phyloP scores from a whole-genome alignment of 2,113 vertebrate genomes.

The Neolamprologus sp. region DNA sequence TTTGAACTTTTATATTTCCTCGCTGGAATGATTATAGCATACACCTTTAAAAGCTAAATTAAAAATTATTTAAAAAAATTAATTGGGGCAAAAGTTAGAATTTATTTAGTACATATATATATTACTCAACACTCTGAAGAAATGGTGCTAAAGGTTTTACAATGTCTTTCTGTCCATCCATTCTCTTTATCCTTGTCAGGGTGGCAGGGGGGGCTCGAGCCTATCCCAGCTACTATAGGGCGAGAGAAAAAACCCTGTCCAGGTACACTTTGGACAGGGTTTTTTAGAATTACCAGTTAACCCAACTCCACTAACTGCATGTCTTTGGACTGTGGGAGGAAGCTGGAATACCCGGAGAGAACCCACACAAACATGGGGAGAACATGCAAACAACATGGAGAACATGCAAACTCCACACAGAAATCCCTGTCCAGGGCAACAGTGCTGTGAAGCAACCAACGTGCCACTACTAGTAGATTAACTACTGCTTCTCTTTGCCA shows the following conservation, averaged over 20 bases:
- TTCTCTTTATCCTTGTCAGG: not conserved
- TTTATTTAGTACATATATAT: not conserved
- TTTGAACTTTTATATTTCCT: not conserved
- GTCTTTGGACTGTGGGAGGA: not conserved
- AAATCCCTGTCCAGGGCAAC: not conserved
- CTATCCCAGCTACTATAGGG: not conserved
- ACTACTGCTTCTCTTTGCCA: not conserved
- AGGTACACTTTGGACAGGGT: not conserved
- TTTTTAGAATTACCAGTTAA: not conserved
- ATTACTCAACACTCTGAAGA: not conserved
- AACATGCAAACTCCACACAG: not conserved
- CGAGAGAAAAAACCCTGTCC: not conserved
- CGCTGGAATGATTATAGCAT: not conserved
- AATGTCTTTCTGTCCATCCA: not conserved
- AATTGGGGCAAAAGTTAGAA: not conserved
- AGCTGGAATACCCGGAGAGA: not conserved
- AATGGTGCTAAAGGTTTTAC: not conserved
- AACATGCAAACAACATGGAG: not conserved
- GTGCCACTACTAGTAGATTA: not conserved
- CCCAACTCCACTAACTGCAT: not conserved
- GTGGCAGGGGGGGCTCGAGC: not conserved
- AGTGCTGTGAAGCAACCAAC: not conserved
- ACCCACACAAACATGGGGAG: not conserved
- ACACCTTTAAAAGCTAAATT: not conserved
- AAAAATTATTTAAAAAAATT: not conserved